Evolutionary conservation across 2,888 invertebrate species (phyloP).

Genomic region (Lingula anatina): DNA sequence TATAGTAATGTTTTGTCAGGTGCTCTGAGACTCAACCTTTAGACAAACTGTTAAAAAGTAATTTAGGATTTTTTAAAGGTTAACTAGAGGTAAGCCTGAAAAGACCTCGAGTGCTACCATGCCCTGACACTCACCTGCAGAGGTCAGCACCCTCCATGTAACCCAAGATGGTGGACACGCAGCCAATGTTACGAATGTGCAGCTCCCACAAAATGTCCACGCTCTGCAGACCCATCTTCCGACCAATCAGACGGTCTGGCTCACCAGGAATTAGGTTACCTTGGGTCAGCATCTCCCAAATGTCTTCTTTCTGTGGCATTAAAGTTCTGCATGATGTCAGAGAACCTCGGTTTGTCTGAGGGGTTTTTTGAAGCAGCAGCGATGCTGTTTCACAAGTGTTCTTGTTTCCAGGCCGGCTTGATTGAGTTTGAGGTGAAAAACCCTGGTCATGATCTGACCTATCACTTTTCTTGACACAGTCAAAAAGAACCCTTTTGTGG

Average conservation of each 20-base stretch:
- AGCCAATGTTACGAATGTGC: slow-evolving; percentile 13
- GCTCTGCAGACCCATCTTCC: slow-evolving; percentile 25
- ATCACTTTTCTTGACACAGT: no score
- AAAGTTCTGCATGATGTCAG: no score
- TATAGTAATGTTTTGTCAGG: not conserved
- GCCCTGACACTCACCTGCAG: slow-evolving; percentile 26
- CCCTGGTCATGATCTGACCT: no score
- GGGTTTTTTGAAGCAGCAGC: no score
- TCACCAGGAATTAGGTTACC: not conserved
- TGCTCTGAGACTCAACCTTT: no score
- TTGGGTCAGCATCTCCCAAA: no score
- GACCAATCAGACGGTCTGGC: slow-evolving; percentile 25
- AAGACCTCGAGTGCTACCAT: not conserved
- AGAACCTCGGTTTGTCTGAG: no score
- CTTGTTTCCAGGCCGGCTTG: no score
- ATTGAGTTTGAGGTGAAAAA: no score
- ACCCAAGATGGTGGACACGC: slow-evolving; percentile 14
- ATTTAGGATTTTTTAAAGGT: not conserved
- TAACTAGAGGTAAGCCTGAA: not conserved
- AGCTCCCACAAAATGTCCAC: slow-evolving; percentile 30
- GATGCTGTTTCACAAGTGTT: no score
- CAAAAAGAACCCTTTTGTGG: no score
- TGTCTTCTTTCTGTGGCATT: no score
- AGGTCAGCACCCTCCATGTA: slow-evolving; percentile 21
- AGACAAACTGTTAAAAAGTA: not conserved